phyloP scores from a whole-genome alignment of 1,140 invertebrate genomes.

The Drosophila arizonae region DNA sequence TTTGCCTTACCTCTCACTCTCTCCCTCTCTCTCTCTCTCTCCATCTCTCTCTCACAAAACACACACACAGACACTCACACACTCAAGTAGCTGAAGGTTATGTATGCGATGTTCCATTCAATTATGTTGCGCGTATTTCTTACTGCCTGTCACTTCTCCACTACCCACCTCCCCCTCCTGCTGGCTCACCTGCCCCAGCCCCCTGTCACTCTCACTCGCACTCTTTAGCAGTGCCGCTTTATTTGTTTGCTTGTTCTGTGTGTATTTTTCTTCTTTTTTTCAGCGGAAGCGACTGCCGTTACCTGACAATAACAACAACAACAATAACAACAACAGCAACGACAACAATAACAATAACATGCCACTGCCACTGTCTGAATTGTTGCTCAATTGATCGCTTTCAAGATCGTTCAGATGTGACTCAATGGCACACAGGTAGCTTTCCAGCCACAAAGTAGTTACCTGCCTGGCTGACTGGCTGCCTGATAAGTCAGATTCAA shows the following conservation, averaged over 20 bases:
- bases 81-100: constrained; percentile 39
- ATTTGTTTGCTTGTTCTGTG: constrained; percentile 25
- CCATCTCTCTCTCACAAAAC: not conserved
- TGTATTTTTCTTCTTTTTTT: constrained; percentile 30
- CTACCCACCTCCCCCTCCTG: too few relatives aligned
- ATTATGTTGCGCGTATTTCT: constrained; percentile 42
- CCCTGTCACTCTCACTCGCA: not conserved
- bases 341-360: constrained; percentile 31
- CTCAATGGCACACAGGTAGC: constrained; percentile 26
- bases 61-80: too few relatives aligned
- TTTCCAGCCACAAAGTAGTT: constrained; percentile 5
- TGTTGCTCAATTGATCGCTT: constrained; percentile 46
- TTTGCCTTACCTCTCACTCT: not conserved
- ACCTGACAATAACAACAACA: constrained; percentile 32
- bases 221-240: not conserved
- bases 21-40: not conserved
- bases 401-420: constrained; percentile 27
- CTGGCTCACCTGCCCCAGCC: too few relatives aligned
- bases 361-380: constrained; percentile 44
- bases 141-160: not conserved
- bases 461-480: not conserved
- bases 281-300: constrained; percentile 44
- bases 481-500: constrained; percentile 3
- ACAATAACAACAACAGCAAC: constrained; percentile 11
- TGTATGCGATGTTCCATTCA: constrained; percentile 45